Evolutionary conservation across 2,797 vertebrate genomes (phyloP), one percentile per base, ranked within the genome.

Genomic region (Sebastes cheni): DNA sequence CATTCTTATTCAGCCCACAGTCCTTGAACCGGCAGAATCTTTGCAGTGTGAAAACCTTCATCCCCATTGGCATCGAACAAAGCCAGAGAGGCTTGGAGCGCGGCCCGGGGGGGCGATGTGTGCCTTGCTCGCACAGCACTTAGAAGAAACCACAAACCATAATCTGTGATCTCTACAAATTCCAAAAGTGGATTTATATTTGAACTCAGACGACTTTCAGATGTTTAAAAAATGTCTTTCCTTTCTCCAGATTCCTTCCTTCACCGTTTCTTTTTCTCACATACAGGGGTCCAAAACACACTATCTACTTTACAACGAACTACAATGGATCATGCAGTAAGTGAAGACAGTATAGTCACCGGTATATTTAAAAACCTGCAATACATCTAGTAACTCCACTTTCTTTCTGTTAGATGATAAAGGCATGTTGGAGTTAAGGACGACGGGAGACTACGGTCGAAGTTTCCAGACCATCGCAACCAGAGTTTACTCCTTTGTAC

Each of bases 261-360:
- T 74, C 6, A 61, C 55, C 36, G 20, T 56, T 74, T 85, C 10
- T 72, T 60, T 75, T 71, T 89, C 58, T 81, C 71, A 42, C 65
- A 75, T 69, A 6, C 91, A 99, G 98, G 97, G 97, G 96, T 55
- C 88, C 93, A 23, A 94, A 93, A 52, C 93, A 95, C 91, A 96
- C 90, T 82, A 96, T 99, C 90, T 97, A 97, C 91, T 96, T 99
- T 65, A 97, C 97, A 62, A 96, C 96, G 69, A 96, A 95, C 89
- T 68, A 92, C 79, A 98, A 98, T 54, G 96, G 95, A 80, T 97
- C 98, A 56, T 99, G 98, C 93, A 97, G 98, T 99, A 94, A 97
- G 98, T 97, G 77, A 83, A 67, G 46, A 81, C 61, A 67, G 29
- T 65, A 18, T 14, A 22, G 18, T 39, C 27, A 32, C 2, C 3